Evolutionary conservation across 2,797 vertebrate species (phyloP).

Genomic region (Anisognathus igniventris): DNA sequence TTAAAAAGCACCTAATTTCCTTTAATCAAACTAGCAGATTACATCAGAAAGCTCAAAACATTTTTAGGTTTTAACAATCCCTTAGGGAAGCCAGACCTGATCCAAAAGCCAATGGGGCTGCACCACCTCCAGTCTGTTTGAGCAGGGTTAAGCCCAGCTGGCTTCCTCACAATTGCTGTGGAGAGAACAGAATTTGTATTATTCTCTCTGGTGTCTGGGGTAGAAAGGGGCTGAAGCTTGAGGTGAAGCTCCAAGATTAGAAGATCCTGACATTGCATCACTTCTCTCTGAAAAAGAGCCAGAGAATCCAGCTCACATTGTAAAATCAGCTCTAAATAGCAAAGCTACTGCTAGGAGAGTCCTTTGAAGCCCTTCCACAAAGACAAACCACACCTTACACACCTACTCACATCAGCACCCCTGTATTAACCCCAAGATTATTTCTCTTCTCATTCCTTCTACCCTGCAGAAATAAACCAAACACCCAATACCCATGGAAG

Average conservation of each 20-base stretch:
- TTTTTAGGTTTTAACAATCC: background rate
- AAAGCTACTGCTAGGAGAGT: background rate
- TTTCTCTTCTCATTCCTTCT: background rate
- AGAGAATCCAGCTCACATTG: background rate
- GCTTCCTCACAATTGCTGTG: background rate
- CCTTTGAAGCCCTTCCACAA: background rate
- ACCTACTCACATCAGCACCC: background rate
- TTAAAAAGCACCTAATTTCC: background rate
- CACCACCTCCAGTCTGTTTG: background rate
- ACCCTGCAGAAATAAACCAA: background rate
- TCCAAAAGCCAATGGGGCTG: background rate
- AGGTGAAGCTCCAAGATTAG: background rate
- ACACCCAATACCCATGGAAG: fast-evolving
- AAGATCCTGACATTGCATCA: background rate
- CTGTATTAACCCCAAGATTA: background rate
- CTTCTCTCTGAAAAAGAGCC: background rate
- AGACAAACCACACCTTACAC: background rate
- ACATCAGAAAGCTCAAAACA: background rate
- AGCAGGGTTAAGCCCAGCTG: background rate
- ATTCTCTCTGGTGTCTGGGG: background rate
- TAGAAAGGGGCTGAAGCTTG: background rate
- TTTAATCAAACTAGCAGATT: background rate
- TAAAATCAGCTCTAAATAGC: background rate
- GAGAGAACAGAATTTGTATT: background rate
- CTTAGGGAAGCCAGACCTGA: background rate